Percentiles rank a stretch among this genome's conserved stretches.
Conservation (phyloP, 2,888 invertebrate species). For the Orthonevra nobilis region DNA sequence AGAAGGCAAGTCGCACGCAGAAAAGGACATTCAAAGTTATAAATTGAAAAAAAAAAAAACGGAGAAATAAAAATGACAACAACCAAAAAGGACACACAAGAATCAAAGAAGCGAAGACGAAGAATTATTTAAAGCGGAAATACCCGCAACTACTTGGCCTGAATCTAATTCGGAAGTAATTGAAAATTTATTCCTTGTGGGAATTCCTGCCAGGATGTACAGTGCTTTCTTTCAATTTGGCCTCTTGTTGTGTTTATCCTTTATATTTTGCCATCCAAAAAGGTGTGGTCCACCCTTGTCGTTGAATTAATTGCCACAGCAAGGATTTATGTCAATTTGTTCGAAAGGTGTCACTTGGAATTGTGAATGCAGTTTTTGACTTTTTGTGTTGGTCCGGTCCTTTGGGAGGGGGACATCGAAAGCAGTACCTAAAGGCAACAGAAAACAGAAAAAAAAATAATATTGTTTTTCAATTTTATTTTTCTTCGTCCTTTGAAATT, state of each 20-base stretch:
- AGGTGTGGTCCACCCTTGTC: slow-evolving; percentile 64
- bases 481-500: slow-evolving; percentile 36
- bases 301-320: slow-evolving; percentile 61
- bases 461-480: slow-evolving; percentile 55
- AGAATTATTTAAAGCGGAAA: slow-evolving; percentile 69
- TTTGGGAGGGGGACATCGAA: slow-evolving; percentile 9
- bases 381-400: slow-evolving; percentile 1
- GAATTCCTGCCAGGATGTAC: slow-evolving; percentile 40
- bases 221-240: slow-evolving; percentile 1
- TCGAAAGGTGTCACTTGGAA: slow-evolving; percentile 36
- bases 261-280: slow-evolving; percentile 21
- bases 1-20: slow-evolving; percentile 39
- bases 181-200: slow-evolving; percentile 64
- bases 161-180: slow-evolving; percentile 67
- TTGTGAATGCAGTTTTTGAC: slow-evolving; percentile 52
- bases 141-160: slow-evolving; percentile 69
- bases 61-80: slow-evolving; percentile 1
- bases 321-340: slow-evolving; percentile 52
- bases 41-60: slow-evolving; percentile 51
- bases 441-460: slow-evolving; percentile 10
- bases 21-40: slow-evolving; percentile 58
- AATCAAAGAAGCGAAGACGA: slow-evolving; percentile 12
- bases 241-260: slow-evolving; percentile 6
- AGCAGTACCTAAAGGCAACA: no score
- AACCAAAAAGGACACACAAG: slow-evolving; percentile 7